Percentiles rank a stretch among this genome's conserved stretches.
Evolutionary conservation across 2,888 invertebrate species (phyloP).

Genomic region (Ophion ventricosus): DNA sequence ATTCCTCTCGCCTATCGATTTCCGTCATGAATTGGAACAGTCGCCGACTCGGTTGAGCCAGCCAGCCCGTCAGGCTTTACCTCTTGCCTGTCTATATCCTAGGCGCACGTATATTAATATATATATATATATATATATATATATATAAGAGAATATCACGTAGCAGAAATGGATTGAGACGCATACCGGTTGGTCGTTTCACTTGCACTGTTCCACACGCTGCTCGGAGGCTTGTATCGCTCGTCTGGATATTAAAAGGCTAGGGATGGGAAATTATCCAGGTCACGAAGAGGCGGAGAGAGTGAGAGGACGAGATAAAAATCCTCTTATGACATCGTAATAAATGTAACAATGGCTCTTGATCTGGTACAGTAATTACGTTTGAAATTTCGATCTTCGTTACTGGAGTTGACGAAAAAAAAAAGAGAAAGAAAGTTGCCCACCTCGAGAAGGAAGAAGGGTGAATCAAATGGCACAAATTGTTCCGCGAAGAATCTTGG

Average conservation of each 20-base stretch:
- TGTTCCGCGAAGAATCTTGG: too few species aligned
- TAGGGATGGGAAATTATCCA: conserved; percentile 32
- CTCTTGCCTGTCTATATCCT: conserved; percentile 35
- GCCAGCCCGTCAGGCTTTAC: conserved; percentile 21
- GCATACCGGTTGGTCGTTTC: conserved; percentile 15
- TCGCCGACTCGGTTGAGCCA: conserved; percentile 35
- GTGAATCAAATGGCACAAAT: too few species aligned
- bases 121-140: not conserved
- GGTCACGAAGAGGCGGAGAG: conserved; percentile 19
- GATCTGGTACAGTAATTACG: not conserved
- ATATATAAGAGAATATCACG: conserved; percentile 5
- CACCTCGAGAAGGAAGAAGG: too few species aligned
- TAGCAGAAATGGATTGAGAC: conserved; percentile 12
- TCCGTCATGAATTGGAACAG: conserved; percentile 63
- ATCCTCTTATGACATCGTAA: conserved; percentile 43
- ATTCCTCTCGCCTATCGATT: conserved; percentile 59
- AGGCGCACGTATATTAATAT: not conserved
- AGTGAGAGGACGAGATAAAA: conserved; percentile 21
- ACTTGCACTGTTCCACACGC: conserved; percentile 18
- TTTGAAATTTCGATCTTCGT: not conserved
- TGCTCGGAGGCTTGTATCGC: conserved; percentile 23
- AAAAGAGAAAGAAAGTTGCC: too few species aligned
- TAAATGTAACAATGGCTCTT: conserved; percentile 25
- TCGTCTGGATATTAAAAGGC: conserved; percentile 44
- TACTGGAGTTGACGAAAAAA: not conserved